Conservation (phyloP, 53 echinoderm and acorn worm genomes). For the Actinopyga echinites region DNA sequence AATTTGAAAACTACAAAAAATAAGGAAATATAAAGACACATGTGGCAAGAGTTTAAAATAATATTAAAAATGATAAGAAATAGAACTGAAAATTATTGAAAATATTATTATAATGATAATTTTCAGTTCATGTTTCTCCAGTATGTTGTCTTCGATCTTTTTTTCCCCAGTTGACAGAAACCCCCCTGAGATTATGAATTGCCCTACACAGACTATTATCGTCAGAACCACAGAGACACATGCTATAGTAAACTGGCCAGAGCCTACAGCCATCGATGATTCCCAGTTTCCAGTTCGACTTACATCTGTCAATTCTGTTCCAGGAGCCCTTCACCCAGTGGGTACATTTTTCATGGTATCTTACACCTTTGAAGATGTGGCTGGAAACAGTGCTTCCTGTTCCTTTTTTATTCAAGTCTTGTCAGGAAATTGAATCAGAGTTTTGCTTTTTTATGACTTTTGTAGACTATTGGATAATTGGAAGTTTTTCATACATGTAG, state of each 20-base stretch:
- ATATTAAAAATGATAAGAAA: too few relatives aligned
- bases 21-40: too few relatives aligned
- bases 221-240: conserved; percentile 11
- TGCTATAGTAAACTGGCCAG: neutral
- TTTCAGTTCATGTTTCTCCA: too few relatives aligned
- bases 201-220: neutral
- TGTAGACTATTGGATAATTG: too few relatives aligned
- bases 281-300: conserved; percentile 9
- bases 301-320: neutral
- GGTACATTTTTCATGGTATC: neutral
- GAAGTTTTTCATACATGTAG: too few relatives aligned
- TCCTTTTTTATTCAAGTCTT: conserved; percentile 1
- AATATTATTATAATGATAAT: too few relatives aligned
- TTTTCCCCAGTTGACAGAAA: neutral
- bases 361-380: conserved; percentile 1
- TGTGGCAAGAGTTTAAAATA: too few relatives aligned
- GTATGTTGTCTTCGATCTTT: neutral
- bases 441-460: too few relatives aligned
- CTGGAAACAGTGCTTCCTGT: neutral
- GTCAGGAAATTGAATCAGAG: too few relatives aligned
- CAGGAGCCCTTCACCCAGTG: neutral
- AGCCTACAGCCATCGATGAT: neutral
- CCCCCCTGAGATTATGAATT: neutral
- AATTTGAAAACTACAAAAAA: too few relatives aligned
- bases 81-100: too few relatives aligned